Conservation (phyloP, 2,888 invertebrate genomes). For the Acanthosepion pharaonis region DNA sequence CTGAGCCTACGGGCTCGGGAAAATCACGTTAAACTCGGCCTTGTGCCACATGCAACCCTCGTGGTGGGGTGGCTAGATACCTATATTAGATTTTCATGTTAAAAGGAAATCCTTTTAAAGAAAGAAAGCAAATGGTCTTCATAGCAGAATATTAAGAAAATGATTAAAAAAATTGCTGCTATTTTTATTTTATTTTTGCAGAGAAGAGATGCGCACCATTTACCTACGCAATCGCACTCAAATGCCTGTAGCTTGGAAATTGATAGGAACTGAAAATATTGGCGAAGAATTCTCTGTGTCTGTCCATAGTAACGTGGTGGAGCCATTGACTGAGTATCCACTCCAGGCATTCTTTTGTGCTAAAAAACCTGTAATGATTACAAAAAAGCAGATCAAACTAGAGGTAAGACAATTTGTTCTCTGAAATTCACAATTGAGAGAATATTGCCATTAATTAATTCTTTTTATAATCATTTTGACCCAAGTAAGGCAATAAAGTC, state of each 20-base stretch:
- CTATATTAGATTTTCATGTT: no score
- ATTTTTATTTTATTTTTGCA: conserved; percentile 52
- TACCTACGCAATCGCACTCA: conserved; percentile 73
- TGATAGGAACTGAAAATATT: conserved; percentile 73
- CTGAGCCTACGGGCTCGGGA: no score
- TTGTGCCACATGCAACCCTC: no score
- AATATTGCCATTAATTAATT: background rate
- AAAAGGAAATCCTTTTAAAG: no score
- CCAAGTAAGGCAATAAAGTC: no score
- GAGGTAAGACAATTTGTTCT: conserved; percentile 63
- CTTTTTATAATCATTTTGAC: no score
- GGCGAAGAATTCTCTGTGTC: conserved; percentile 75
- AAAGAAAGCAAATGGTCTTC: no score
- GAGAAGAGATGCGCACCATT: conserved; percentile 75
- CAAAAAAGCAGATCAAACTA: conserved; percentile 72
- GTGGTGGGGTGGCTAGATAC: no score
- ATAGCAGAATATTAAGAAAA: no score
- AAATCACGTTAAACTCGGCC: no score
- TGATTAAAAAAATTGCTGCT: no score
- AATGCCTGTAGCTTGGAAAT: conserved; percentile 74
- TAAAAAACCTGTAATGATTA: conserved; percentile 72
- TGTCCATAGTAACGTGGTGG: conserved; percentile 73
- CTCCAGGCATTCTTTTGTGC: conserved; percentile 75
- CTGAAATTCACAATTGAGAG: background rate
- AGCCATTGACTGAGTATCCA: conserved; percentile 72